Conservation (phyloP, 2,888 invertebrate genomes). For the Sycophila texana region DNA sequence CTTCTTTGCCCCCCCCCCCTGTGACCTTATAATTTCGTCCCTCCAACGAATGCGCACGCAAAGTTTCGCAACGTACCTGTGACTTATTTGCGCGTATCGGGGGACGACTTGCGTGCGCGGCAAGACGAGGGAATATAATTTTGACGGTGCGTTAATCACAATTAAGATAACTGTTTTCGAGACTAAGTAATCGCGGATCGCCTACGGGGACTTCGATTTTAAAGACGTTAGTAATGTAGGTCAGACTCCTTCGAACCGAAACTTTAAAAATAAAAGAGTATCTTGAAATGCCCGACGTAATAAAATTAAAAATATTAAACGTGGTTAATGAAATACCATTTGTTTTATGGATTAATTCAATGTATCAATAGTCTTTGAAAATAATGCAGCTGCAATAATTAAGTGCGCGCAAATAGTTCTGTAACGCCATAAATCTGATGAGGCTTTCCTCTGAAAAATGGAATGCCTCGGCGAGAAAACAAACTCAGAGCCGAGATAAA, state of each 20-base stretch:
- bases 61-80: neutral
- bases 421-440: neutral
- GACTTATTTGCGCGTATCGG: neutral
- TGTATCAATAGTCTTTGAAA: neutral
- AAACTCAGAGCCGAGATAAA: neutral
- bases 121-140: slow-evolving; percentile 19
- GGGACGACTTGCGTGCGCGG: neutral
- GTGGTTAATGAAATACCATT: no score
- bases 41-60: no score
- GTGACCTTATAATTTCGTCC: neutral
- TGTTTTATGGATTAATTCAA: no score
- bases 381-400: neutral
- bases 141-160: slow-evolving; percentile 26
- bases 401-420: neutral
- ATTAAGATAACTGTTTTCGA: slow-evolving; percentile 43
- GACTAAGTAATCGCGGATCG: slow-evolving; percentile 17
- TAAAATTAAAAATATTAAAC: slow-evolving; percentile 12
- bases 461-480: neutral
- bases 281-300: neutral
- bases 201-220: slow-evolving; percentile 10
- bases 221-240: slow-evolving; percentile 16
- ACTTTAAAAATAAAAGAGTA: neutral
- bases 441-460: neutral
- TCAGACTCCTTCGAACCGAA: neutral
- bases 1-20: neutral